Percentiles rank a stretch among this genome's conserved stretches.
These are phyloP conservation scores for Phylloscopus trochilus DNA, from an alignment of 2,113 vertebrate species.

Conservation along the genomic window DNA sequence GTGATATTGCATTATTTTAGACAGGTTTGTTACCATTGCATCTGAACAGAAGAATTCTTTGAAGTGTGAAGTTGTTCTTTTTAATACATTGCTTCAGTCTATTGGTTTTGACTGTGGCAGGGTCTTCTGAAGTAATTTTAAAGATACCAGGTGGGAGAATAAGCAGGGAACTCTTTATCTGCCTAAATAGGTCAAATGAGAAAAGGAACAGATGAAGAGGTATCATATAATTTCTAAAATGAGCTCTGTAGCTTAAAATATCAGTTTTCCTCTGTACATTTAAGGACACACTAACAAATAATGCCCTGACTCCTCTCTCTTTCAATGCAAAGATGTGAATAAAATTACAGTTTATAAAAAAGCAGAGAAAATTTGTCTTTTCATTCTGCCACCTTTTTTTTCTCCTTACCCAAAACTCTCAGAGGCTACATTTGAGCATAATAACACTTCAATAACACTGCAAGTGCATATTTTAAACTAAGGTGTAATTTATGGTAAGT, in stretches of 20 bases:
- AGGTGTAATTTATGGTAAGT: not conserved
- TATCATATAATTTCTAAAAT: slow-evolving; percentile 19
- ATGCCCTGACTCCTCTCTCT: not conserved
- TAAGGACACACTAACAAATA: not conserved
- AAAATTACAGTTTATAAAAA: not conserved
- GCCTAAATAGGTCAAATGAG: slow-evolving; percentile 6
- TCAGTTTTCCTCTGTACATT: not conserved
- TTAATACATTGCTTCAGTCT: not conserved
- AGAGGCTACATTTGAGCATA: not conserved
- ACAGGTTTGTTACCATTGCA: not conserved
- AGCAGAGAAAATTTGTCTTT: not conserved
- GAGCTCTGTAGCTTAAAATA: not conserved
- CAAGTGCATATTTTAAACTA: not conserved
- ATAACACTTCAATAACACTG: not conserved
- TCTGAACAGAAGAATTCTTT: not conserved
- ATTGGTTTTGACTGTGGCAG: not conserved
- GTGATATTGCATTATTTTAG: not conserved
- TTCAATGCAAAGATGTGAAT: not conserved
- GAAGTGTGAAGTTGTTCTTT: not conserved
- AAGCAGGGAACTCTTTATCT: not conserved
- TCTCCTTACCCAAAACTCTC: not conserved
- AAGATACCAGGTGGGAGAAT: not conserved
- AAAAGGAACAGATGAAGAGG: not conserved
- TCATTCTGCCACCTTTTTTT: not conserved
- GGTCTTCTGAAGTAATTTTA: not conserved